Evolutionary conservation across 2,888 invertebrate genomes (phyloP).

Genomic region (Euplagia quadripunctaria): DNA sequence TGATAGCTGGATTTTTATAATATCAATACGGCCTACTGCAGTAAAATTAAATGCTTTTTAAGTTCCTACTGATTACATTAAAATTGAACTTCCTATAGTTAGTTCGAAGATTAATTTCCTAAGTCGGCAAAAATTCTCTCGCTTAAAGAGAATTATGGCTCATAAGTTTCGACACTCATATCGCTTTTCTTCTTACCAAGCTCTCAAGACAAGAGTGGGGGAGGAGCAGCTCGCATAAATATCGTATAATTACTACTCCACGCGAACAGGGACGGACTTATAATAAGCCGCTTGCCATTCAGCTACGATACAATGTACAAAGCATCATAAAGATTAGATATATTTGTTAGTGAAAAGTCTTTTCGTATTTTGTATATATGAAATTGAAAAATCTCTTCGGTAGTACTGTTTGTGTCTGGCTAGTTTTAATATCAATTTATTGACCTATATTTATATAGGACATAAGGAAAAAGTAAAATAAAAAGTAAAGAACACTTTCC

Average conservation of each 20-base stretch:
- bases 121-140: slow-evolving; percentile 42
- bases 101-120: slow-evolving; percentile 42
- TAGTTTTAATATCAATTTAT: too few relatives aligned
- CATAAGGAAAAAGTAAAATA: too few relatives aligned
- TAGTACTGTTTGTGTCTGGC: too few relatives aligned
- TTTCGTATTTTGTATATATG: too few relatives aligned
- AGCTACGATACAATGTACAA: slow-evolving; percentile 20
- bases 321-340: slow-evolving; percentile 19
- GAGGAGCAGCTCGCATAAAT: slow-evolving; percentile 71
- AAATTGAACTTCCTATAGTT: slow-evolving; percentile 38
- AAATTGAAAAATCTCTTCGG: too few relatives aligned
- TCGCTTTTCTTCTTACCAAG: slow-evolving; percentile 63
- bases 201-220: slow-evolving; percentile 60
- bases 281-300: slow-evolving; percentile 22
- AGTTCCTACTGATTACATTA: slow-evolving; percentile 38
- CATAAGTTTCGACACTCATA: slow-evolving; percentile 63
- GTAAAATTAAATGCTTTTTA: slow-evolving; percentile 13
- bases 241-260: slow-evolving; percentile 76
- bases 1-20: slow-evolving; percentile 37
- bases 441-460: too few relatives aligned
- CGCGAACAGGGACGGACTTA: slow-evolving; percentile 56
- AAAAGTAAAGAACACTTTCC: too few relatives aligned
- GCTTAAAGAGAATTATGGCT: slow-evolving; percentile 49
- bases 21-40: slow-evolving; percentile 22
- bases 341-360: slow-evolving; percentile 7